Evolutionary conservation across 2,113 vertebrate genomes (phyloP).

Genomic region (Cephalopholis sonnerati): DNA sequence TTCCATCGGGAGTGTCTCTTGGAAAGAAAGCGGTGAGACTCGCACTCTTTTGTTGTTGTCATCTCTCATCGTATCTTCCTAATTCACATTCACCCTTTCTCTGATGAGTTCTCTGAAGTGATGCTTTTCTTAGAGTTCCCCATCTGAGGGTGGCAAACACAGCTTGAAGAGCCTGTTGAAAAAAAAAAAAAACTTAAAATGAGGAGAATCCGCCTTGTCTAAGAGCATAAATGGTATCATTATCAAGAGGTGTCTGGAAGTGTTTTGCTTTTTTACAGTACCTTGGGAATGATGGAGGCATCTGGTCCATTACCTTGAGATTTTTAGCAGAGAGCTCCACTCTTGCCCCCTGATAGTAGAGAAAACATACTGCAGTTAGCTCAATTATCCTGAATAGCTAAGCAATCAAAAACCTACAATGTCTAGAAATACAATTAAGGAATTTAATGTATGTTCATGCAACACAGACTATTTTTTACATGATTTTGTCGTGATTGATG

Average conservation of each 20-base stretch:
- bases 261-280: conserved; percentile 69
- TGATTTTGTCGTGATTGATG: neutral
- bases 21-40: conserved; percentile 31
- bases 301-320: conserved; percentile 97
- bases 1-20: conserved; percentile 44
- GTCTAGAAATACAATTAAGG: neutral
- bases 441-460: neutral
- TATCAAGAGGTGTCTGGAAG: neutral
- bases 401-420: neutral
- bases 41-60: conserved; percentile 9
- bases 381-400: neutral
- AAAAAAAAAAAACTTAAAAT: conserved; percentile 21
- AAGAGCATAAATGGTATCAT: conserved; percentile 3
- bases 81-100: conserved; percentile 9
- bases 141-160: conserved; percentile 94
- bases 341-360: conserved; percentile 90
- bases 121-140: conserved; percentile 87
- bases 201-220: neutral
- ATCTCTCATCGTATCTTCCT: conserved; percentile 41
- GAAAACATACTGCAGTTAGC: neutral
- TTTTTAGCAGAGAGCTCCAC: conserved; percentile 99
- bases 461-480: neutral
- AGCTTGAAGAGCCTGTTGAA: conserved; percentile 91
- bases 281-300: conserved; percentile 94
- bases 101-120: conserved; percentile 29